These are phyloP conservation scores for Rhea americana DNA, from an alignment of 2,113 vertebrate species.

Conservation along the genomic window DNA sequence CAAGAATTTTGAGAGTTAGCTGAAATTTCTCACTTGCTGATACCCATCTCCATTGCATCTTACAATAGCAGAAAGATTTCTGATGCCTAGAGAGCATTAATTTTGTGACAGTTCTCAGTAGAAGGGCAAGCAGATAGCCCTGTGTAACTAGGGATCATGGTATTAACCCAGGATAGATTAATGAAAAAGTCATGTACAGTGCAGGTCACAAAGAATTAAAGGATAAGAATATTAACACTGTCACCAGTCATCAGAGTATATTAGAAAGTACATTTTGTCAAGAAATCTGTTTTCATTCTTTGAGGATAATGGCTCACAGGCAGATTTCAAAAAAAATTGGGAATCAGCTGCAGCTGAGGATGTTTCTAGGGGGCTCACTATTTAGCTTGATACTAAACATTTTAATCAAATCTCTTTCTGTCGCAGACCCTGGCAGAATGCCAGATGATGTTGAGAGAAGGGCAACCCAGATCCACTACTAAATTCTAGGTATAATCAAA, in stretches of 20 bases:
- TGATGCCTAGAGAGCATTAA: conserved; percentile 20
- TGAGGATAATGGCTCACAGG: neutral
- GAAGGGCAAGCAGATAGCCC: neutral
- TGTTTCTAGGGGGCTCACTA: neutral
- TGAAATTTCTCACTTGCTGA: neutral
- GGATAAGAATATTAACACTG: neutral
- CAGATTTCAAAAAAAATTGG: neutral
- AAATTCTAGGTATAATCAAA: neutral
- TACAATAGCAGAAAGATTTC: neutral
- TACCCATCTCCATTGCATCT: neutral
- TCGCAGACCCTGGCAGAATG: neutral
- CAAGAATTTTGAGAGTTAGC: conserved; percentile 19
- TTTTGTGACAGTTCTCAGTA: conserved; percentile 16
- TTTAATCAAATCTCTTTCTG: neutral
- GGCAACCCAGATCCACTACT: neutral
- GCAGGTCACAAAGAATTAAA: conserved; percentile 25
- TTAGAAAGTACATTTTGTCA: neutral
- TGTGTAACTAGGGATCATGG: neutral
- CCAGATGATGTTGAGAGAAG: neutral
- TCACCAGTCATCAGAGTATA: neutral
- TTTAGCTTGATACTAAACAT: neutral
- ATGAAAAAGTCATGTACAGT: neutral
- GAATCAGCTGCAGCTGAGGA: neutral
- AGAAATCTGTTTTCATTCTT: neutral
- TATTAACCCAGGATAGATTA: conserved; percentile 17